Evolutionary conservation across 2,888 invertebrate species (phyloP).

Genomic region (Cryptosula pallasiana): DNA sequence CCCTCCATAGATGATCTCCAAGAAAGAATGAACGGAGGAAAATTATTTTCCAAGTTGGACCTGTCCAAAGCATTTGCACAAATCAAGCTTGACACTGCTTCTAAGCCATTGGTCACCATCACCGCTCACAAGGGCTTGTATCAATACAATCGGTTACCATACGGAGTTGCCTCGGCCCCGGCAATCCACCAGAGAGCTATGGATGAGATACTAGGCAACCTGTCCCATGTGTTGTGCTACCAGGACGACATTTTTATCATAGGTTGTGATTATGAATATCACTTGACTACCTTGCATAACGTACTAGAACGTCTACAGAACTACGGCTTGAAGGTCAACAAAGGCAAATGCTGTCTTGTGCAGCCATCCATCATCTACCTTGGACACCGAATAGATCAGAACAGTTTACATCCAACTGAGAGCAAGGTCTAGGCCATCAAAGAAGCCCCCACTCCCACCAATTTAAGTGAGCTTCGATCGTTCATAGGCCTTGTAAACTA

Average conservation of each 20-base stretch:
- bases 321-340: conserved; percentile 16
- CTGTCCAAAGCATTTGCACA: conserved; percentile 31
- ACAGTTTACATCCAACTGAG: conserved; percentile 19
- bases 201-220: conserved; percentile 29
- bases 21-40: no score
- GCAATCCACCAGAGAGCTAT: no score
- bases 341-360: conserved; percentile 24
- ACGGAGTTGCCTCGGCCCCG: no score
- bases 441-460: not conserved
- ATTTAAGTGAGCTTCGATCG: no score
- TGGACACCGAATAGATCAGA: conserved; percentile 8
- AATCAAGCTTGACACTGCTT: conserved; percentile 29
- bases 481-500: no score
- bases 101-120: conserved; percentile 28
- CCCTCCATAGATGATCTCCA: no score
- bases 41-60: conserved; percentile 30
- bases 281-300: conserved; percentile 4
- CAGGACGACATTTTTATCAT: conserved; percentile 27
- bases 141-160: no score
- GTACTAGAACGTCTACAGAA: conserved; percentile 24
- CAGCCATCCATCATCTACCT: not conserved
- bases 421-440: conserved; percentile 26
- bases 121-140: conserved; percentile 27
- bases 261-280: conserved; percentile 12
- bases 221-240: no score